Conservation (phyloP, 2,888 invertebrate species). For the Nomada ruficornis region DNA sequence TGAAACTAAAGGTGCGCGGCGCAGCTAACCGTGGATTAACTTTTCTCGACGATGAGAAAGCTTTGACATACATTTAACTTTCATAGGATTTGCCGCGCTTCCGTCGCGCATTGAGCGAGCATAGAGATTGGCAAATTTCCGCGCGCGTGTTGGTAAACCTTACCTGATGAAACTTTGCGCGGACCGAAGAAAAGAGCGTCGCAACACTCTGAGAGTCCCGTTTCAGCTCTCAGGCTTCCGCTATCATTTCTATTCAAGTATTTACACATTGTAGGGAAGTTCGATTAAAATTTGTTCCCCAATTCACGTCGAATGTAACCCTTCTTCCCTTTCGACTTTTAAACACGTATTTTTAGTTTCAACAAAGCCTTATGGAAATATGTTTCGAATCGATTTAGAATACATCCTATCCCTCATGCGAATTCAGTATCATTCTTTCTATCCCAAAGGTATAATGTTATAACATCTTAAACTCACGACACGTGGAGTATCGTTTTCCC, state of each 20-base stretch:
- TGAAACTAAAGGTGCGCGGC: constrained; percentile 36
- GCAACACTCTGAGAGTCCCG: not conserved
- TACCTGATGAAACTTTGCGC: too few species aligned
- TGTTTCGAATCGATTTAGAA: not conserved
- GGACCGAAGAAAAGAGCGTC: not conserved
- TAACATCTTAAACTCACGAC: not conserved
- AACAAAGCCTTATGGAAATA: not conserved
- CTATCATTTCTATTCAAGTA: too few species aligned
- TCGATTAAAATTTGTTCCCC: too few species aligned
- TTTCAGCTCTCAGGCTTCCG: not conserved
- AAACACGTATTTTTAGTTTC: too few species aligned
- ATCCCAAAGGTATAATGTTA: not conserved
- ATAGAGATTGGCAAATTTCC: constrained; percentile 46
- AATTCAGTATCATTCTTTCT: not conserved
- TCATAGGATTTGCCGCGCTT: constrained; percentile 60
- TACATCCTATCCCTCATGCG: not conserved
- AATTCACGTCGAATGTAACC: too few species aligned
- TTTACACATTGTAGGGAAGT: too few species aligned
- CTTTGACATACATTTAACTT: constrained; percentile 72
- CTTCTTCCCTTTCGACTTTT: too few species aligned
- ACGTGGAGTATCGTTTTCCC: not conserved
- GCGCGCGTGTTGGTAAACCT: not conserved
- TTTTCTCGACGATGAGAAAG: constrained; percentile 43
- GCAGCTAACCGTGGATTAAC: constrained; percentile 53
- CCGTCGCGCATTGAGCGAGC: constrained; percentile 41